Base-by-base conservation (phyloP, 1,140 invertebrate species). In the Drosophila pandora region DNA sequence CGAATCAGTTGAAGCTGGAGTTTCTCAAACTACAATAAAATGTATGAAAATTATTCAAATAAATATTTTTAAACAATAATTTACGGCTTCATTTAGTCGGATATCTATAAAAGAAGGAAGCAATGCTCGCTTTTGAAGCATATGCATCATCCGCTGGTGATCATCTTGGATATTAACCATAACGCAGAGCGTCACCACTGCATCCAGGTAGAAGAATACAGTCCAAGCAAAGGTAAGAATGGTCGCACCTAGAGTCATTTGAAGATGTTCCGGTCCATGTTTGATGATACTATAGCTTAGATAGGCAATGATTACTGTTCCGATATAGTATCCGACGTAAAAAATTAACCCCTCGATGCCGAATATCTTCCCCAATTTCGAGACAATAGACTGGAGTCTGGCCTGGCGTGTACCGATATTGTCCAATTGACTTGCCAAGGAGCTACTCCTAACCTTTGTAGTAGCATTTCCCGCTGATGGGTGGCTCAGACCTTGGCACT, bases 131-230 rank as follows among this genome's bases (percentile, higher is more conserved):
- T 62, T 12, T 21, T 62, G 13, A 39, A 62, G 10, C 7, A 62
- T 10, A 21, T 6, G n/a, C 0, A 61, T 5, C 41, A 53, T 62
- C 28, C 47, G 5, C 13, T 22, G 2, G 41, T 62, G 25, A 7
- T 52, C 60, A 5, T 62, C 60, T 22, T 32, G 13, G 0, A 43
- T 23, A 17, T 23, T 9, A 1, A 62, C 2, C 2, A 54, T 43
- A 2, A 47, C 3, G 1, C n/a, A 23, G 0, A 22, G 37, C 4
- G 25, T 54, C 1, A 47, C 2, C 0, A 12, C 10, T 1, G 49
- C 30, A 54, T 62, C 60, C 12, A 17, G 8, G 22, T 54, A 62
- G 28, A 54, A 62, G 6, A 54, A 30, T 47, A 34, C 0, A n/a
- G n/a, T 9, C 17, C 25, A 52, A 4, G 10, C 1, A 0, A 43